A percentile compares a stretch with the other conserved stretches of the same genome.
Evolutionary conservation across 1,140 invertebrate genomes (phyloP).

Genomic region (Drosophila funebris): DNA sequence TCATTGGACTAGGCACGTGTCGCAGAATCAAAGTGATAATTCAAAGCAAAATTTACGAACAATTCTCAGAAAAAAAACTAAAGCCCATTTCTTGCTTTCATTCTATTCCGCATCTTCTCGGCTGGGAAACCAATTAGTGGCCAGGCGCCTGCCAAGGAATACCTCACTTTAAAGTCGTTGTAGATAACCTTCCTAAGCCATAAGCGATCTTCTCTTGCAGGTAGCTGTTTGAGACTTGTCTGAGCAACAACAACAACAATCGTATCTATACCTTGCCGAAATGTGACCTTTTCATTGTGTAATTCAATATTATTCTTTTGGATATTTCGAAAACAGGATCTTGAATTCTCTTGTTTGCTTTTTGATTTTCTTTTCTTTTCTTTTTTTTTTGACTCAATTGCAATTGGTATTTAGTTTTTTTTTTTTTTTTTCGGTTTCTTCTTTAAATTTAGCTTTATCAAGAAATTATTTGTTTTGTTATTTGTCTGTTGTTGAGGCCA

Average conservation of each 20-base stretch:
- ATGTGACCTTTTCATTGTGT: constrained; percentile 53
- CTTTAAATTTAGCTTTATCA: constrained; percentile 49
- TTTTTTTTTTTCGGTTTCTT: constrained; percentile 20
- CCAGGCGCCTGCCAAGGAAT: constrained; percentile 42
- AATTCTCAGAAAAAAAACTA: not conserved
- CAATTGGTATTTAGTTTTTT: constrained; percentile 47
- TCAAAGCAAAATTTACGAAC: not conserved
- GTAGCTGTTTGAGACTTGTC: constrained; percentile 45
- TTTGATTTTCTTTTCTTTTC: constrained; percentile 17
- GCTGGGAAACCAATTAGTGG: constrained; percentile 61
- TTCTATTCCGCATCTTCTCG: not conserved
- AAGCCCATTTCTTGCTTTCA: constrained; percentile 7
- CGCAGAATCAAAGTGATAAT: not conserved
- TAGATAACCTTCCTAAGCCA: constrained; percentile 16
- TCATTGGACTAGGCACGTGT: constrained; percentile 31
- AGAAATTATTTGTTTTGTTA: constrained; percentile 63
- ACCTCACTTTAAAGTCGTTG: constrained; percentile 51
- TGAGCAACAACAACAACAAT: constrained; percentile 23
- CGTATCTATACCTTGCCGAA: constrained; percentile 22
- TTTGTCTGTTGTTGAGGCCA: constrained; percentile 50
- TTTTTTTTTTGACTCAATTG: constrained; percentile 31
- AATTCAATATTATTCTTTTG: constrained; percentile 75
- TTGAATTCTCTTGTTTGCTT: constrained; percentile 30
- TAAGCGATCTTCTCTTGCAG: constrained; percentile 36
- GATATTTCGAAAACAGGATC: constrained; percentile 64